These are phyloP conservation scores for Geococcyx californianus DNA, from an alignment of 2,113 vertebrate genomes.

Conservation along the genomic window DNA sequence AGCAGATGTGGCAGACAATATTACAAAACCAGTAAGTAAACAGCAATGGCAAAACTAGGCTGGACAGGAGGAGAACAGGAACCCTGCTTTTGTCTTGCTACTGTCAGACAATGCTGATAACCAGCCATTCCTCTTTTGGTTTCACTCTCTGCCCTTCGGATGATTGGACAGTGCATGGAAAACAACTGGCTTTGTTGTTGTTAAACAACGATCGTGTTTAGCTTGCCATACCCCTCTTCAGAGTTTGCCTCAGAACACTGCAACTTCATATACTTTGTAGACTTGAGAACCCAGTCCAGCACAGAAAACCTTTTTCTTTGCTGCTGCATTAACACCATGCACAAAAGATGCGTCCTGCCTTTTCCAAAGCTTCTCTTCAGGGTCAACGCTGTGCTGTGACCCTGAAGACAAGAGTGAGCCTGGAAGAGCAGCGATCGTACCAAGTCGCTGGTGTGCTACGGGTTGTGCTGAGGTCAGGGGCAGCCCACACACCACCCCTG, in stretches of 20 bases:
- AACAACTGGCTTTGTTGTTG: rapidly evolving
- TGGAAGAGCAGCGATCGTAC: not conserved
- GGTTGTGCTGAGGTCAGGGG: not conserved
- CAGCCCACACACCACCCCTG: not conserved
- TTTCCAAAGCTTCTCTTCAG: rapidly evolving
- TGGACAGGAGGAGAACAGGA: not conserved
- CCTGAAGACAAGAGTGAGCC: not conserved
- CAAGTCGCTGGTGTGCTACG: rapidly evolving
- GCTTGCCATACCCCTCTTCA: rapidly evolving
- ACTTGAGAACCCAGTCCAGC: not conserved
- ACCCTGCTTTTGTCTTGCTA: rapidly evolving
- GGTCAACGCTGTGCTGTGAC: rapidly evolving
- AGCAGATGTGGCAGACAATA: not conserved
- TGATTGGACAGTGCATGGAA: rapidly evolving
- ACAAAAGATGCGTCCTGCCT: rapidly evolving
- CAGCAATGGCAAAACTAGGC: not conserved
- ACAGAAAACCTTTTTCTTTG: not conserved
- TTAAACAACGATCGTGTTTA: rapidly evolving
- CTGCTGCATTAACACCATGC: not conserved
- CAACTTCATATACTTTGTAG: not conserved
- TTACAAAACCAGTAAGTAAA: not conserved
- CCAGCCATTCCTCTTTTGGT: rapidly evolving
- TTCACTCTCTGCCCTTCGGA: not conserved
- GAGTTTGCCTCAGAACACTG: not conserved
- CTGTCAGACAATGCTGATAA: not conserved